Evolutionary conservation across 1,140 invertebrate genomes (phyloP).

Genomic region (Diachasmimorpha longicaudata): DNA sequence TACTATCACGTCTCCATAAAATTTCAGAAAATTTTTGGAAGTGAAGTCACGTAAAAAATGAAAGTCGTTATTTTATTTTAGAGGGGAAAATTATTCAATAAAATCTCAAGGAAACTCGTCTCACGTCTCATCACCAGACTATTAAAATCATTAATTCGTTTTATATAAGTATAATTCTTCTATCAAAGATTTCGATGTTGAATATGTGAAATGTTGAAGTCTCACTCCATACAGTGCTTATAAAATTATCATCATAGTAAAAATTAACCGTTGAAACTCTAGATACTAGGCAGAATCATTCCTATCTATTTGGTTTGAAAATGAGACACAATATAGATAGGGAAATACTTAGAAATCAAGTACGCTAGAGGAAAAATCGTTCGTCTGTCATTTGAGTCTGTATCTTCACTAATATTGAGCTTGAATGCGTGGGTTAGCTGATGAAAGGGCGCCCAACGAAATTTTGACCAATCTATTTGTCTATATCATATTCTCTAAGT

Average conservation of each 20-base stretch:
- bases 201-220: background rate
- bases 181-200: background rate
- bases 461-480: conserved; percentile 57
- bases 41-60: too few species aligned
- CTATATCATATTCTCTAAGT: conserved; percentile 38
- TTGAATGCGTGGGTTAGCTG: conserved; percentile 22
- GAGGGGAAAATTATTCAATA: too few species aligned
- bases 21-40: too few species aligned
- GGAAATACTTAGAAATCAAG: background rate
- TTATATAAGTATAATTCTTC: background rate
- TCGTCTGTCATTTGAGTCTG: background rate
- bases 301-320: background rate
- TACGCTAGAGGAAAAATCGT: background rate
- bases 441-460: conserved; percentile 35
- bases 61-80: too few species aligned
- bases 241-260: background rate
- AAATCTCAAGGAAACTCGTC: too few species aligned
- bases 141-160: background rate
- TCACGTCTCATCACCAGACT: background rate
- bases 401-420: conserved; percentile 20
- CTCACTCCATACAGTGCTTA: background rate
- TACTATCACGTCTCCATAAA: too few species aligned
- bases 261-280: background rate
- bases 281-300: background rate
- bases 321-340: background rate